A percentile compares a stretch with the other conserved stretches of the same genome.
Evolutionary conservation across 2,113 vertebrate species (phyloP).

Genomic region (Microtus richardsoni): DNA sequence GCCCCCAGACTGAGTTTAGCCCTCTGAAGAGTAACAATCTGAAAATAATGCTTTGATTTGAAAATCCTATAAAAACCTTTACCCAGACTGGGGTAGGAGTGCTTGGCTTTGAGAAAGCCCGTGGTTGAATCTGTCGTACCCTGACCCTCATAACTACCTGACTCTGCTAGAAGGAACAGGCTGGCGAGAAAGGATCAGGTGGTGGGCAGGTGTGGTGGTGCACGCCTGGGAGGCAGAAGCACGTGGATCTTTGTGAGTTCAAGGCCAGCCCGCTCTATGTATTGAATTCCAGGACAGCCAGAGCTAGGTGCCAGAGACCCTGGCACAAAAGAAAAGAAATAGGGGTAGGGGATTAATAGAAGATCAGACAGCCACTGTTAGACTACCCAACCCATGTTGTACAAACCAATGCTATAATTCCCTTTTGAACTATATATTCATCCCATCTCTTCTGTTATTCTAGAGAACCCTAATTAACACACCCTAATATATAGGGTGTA

Average conservation of each 20-base stretch:
- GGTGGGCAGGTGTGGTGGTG: background rate
- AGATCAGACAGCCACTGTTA: background rate
- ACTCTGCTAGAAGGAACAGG: background rate
- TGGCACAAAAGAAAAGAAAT: background rate
- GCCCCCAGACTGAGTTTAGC: background rate
- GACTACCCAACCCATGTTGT: background rate
- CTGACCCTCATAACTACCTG: background rate
- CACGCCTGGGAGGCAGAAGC: background rate
- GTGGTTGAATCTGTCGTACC: background rate
- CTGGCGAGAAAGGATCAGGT: background rate
- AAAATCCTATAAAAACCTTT: background rate
- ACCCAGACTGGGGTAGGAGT: background rate
- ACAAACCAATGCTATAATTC: background rate
- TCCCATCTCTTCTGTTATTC: background rate
- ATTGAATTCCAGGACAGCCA: background rate
- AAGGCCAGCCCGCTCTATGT: background rate
- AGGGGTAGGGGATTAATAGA: background rate
- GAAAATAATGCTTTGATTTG: background rate
- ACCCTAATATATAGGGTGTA: background rate
- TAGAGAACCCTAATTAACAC: background rate
- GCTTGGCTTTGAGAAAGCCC: background rate
- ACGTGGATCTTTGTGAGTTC: background rate
- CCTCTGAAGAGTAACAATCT: background rate
- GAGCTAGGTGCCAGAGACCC: background rate
- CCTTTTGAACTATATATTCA: background rate